Base-by-base conservation (phyloP, 2,888 invertebrate genomes). In the Thymelicus sylvestris region DNA sequence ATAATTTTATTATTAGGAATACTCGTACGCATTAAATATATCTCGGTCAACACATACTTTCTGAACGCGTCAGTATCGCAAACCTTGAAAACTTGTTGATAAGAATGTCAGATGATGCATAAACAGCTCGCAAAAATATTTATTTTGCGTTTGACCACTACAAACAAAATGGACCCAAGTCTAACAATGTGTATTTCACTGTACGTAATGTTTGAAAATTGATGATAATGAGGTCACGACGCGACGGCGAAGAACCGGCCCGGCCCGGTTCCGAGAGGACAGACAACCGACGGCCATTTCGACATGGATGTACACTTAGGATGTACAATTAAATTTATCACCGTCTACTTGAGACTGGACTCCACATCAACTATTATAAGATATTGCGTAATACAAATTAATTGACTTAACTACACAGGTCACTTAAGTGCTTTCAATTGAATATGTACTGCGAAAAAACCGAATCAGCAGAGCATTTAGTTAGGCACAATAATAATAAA, bases 211-310 rank as follows among this genome's bases (percentile, higher is more conserved):
- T 83, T 84, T 80, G 77, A 82, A 80, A 81, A 79, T 76, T 73
- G 73, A 76, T 78, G 76, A 81, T 84, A 85, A 84, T 85, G 83
- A 83, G 86, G 86, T 84, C 84, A 82, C 79, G 75, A 80, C 80
- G 78, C 79, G 75, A 80, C 80, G 78, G 79, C 74, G 71, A 74
- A 80, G 78, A 85, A 81, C 83, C 79, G 77, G 79, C 77, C 71
- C 74, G 57, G 77, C 85, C 87, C 80, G 80, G 86, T 87, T 87
- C 72, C 61, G 65, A 75, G 79, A 80, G 79, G 73, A 81, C 75
- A 76, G 80, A 77, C 68, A 74, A 75, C 13, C 38, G 44, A 7
- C 57, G 47, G 55, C 74, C 76, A 77, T 83, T 83, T 83, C 79
- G 75, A 81, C 77, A 81, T 77, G 77, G 72, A 72, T 73, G 74